Base-by-base conservation (phyloP, 2,113 vertebrate species). In the Pituophis catenifer region DNA sequence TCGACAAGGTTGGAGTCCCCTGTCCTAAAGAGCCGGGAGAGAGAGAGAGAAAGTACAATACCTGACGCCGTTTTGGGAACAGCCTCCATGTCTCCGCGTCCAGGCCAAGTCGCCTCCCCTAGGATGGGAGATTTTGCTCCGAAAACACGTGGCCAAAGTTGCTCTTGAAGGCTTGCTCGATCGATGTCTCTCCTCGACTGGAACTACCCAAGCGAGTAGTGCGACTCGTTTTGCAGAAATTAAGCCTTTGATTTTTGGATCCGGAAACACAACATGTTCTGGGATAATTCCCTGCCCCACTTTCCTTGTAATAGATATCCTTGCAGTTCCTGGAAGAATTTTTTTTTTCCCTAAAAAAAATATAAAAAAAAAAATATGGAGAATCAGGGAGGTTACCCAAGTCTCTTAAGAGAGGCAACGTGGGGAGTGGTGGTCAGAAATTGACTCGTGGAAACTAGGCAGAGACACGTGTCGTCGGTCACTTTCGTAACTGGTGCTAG, bases 361-460 rank as follows among this genome's bases (percentile, higher is more conserved):
- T 3, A 44, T 44, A 44, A 44, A 3, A 44, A 44, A 44, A 44
- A 44, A 44, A 44, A 44, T 44, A 44, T 17, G n/a, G 15, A 81
- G 70, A 38, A 81, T 81, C n/a, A 38, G 70, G 70, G 70, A 81
- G 13, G 70, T 38, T 81, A 8, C n/a, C 2, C 75, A 21, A 38
- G 33, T 38, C 17, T 21, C 33, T 44, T 81, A 81, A 81, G 33
- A 44, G 17, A 81, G 17, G 75, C 33, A 19, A 44, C 33, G 75
- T 81, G 33, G 17, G 75, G 62, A n/a, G 62, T 55, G 13, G 54
- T 24, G 13, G 75, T 81, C 17, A 21, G 75, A 62, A 94, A 85
- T 92, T 90, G 93, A 86, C 88, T 94, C 95, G 93, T 92, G 89
- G 95, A 94, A 93, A 75, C 90, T 86, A 94, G 92, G 93, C 89